phyloP scores from a whole-genome alignment of 2,113 vertebrate genomes.

The Strix uralensis region DNA sequence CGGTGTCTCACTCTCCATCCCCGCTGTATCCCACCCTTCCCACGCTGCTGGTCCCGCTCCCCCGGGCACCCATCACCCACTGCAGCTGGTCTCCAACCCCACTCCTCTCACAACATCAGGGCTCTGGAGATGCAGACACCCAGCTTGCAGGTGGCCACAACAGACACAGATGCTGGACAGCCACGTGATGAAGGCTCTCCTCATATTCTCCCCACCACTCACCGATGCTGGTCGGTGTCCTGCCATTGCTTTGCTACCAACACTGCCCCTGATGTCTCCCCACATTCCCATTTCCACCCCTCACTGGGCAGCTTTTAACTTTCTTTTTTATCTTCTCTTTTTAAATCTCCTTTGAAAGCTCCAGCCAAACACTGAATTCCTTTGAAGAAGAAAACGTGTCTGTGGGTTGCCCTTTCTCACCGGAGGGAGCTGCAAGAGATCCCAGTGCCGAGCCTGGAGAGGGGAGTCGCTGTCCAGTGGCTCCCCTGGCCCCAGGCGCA shows the following conservation, averaged over 20 bases:
- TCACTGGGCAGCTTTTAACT: constrained; percentile 60
- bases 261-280: constrained; percentile 29
- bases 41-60: neutral
- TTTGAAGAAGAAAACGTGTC: constrained; percentile 57
- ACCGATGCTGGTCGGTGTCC: accelerated
- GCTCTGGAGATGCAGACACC: neutral
- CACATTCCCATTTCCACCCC: constrained; percentile 25
- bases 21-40: constrained; percentile 4
- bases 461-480: neutral
- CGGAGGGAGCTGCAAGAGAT: neutral
- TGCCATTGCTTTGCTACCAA: neutral
- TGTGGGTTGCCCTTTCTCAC: constrained; percentile 58
- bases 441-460: neutral
- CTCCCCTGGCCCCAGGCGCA: neutral
- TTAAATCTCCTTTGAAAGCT: constrained; percentile 59
- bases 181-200: neutral
- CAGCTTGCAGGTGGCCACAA: neutral
- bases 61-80: neutral
- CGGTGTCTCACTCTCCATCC: constrained; percentile 27
- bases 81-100: neutral
- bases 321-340: constrained; percentile 58
- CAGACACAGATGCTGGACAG: neutral
- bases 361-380: constrained; percentile 35
- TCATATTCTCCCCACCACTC: neutral
- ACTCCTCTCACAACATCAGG: accelerated